Conservation (phyloP, 1,140 invertebrate genomes). For the Oscheius sp. region DNA sequence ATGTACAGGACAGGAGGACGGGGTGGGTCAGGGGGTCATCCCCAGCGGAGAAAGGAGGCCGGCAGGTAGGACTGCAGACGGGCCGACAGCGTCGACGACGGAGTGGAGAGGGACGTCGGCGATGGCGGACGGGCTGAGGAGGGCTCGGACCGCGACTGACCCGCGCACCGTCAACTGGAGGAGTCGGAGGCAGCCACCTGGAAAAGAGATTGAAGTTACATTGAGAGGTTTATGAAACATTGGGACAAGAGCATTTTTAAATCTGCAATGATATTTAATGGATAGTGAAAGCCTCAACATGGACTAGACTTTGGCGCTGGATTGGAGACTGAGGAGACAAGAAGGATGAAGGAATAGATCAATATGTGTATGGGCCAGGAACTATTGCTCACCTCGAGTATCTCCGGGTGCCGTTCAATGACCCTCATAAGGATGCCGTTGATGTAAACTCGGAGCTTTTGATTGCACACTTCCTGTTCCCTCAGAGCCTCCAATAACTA, state of each 20-base stretch:
- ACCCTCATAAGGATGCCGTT: conserved; percentile 48
- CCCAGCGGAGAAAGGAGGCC: conserved; percentile 28
- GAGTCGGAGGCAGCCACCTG: background rate
- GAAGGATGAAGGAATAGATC: too few species aligned
- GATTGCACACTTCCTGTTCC: conserved; percentile 46
- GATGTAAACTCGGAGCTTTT: conserved; percentile 47
- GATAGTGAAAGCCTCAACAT: background rate
- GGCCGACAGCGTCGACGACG: conserved; percentile 16
- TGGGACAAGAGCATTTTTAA: background rate
- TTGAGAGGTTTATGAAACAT: background rate
- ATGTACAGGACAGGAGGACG: background rate
- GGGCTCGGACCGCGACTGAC: conserved; percentile 21
- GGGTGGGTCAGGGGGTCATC: conserved; percentile 1
- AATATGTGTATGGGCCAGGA: too few species aligned
- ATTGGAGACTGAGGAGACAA: too few species aligned
- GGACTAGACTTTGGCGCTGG: too few species aligned
- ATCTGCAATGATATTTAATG: background rate
- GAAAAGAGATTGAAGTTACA: background rate
- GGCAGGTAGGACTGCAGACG: conserved; percentile 24
- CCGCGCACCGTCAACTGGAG: conserved; percentile 33
- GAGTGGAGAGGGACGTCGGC: conserved; percentile 13
- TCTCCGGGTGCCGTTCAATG: conserved; percentile 46
- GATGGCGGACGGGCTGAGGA: background rate
- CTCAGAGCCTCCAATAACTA: conserved; percentile 45
- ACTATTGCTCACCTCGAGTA: conserved; percentile 46